These are phyloP conservation scores for Clunio marinus DNA, from an alignment of 2,888 invertebrate species.

Conservation along the genomic window DNA sequence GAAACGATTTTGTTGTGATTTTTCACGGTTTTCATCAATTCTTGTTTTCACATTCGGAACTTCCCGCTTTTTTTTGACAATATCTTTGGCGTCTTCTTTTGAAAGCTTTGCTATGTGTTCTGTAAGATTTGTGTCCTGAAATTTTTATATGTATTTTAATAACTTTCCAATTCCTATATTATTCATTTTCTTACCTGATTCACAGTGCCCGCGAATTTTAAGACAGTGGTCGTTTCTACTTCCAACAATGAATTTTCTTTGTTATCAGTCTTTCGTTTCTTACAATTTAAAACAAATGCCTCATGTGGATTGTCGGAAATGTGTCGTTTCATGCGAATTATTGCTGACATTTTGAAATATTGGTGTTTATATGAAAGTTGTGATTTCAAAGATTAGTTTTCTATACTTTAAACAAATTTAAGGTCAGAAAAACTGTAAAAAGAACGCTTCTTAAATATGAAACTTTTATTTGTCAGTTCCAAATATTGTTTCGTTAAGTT, in stretches of 20 bases:
- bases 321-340: conserved; percentile 69
- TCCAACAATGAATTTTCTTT: conserved; percentile 42
- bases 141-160: not conserved
- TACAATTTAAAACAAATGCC: conserved; percentile 67
- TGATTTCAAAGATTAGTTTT: no score
- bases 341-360: conserved; percentile 51
- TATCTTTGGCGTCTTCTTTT: conserved; percentile 52
- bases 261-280: conserved; percentile 59
- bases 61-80: conserved; percentile 53
- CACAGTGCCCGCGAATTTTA: conserved; percentile 71
- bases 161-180: conserved; percentile 1
- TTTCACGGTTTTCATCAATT: conserved; percentile 49
- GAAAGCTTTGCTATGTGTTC: conserved; percentile 52
- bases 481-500: no score
- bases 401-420: no score
- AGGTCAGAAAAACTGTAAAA: no score
- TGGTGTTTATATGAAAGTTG: no score
- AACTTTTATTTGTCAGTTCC: no score
- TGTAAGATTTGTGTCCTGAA: conserved; percentile 52
- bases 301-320: conserved; percentile 66
- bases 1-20: conserved; percentile 55
- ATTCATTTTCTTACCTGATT: conserved; percentile 55
- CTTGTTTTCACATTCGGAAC: conserved; percentile 53
- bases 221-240: conserved; percentile 58
- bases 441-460: no score